phyloP scores from a whole-genome alignment of 2,797 vertebrate genomes.

The Manis crassicaudata region DNA sequence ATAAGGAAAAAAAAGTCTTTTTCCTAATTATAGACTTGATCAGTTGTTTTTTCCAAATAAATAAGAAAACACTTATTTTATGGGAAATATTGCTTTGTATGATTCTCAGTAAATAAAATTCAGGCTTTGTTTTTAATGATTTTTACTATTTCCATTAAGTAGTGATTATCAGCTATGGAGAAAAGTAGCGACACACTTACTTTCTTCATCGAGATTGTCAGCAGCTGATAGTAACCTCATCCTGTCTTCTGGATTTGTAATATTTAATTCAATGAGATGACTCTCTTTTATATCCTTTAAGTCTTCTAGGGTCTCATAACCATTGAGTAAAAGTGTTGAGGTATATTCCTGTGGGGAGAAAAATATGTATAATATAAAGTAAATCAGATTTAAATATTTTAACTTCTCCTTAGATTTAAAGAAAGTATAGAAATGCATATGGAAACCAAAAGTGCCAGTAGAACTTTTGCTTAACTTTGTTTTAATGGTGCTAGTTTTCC shows the following conservation, averaged over 20 bases:
- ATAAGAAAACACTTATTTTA: constrained; percentile 34
- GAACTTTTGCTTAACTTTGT: background rate
- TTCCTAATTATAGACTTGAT: background rate
- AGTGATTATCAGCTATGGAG: background rate
- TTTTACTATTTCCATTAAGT: constrained; percentile 33
- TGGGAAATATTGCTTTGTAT: background rate
- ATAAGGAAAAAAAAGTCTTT: background rate
- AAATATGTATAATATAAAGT: background rate
- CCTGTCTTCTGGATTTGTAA: constrained; percentile 92
- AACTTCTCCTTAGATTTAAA: constrained; percentile 47
- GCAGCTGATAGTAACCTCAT: constrained; percentile 89
- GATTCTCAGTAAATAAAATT: constrained; percentile 10
- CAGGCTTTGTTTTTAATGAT: background rate
- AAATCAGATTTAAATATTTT: constrained; percentile 4
- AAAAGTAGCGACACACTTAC: constrained; percentile 87
- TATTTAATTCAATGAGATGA: constrained; percentile 92
- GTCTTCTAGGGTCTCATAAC: constrained; percentile 93
- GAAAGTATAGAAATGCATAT: background rate
- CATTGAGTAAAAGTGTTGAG: constrained; percentile 90
- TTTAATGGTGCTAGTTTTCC: background rate
- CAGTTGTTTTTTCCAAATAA: constrained; percentile 9
- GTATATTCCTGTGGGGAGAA: constrained; percentile 88
- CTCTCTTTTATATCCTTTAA: constrained; percentile 91
- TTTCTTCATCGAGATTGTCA: constrained; percentile 87
- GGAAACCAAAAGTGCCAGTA: background rate